phyloP scores from a whole-genome alignment of 2,797 vertebrate genomes.

The Thamnophis elegans region DNA sequence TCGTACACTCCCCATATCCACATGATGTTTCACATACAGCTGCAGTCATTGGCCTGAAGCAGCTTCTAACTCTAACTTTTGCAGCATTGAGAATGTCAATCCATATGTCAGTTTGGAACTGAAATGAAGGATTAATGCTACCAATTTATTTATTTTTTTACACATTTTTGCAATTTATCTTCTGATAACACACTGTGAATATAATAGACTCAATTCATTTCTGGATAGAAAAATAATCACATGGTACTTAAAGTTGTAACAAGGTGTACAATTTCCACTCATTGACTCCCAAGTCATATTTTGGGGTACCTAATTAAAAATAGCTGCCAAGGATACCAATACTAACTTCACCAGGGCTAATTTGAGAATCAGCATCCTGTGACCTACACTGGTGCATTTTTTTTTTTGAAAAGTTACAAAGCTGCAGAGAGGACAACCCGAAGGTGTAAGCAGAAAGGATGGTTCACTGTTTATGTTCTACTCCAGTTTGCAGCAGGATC shows the following conservation, averaged over 20 bases:
- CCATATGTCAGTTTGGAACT: background rate
- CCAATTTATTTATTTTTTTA: conserved; percentile 1
- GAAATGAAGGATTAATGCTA: conserved; percentile 23
- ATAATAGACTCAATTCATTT: background rate
- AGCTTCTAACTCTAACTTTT: background rate
- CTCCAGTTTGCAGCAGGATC: background rate
- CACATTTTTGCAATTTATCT: background rate
- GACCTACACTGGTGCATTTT: background rate
- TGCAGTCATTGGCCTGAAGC: background rate
- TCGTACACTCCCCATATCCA: background rate
- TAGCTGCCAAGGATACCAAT: background rate
- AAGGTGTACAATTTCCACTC: background rate
- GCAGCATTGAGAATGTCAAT: background rate
- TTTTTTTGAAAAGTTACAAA: background rate
- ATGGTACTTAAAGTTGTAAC: background rate
- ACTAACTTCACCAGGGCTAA: background rate
- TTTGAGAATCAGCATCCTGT: background rate
- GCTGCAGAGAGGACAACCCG: background rate
- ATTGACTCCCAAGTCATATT: background rate
- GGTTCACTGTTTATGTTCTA: background rate
- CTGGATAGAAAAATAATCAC: background rate
- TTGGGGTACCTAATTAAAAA: background rate
- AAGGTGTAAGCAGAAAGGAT: background rate
- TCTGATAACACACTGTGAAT: background rate
- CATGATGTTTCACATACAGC: background rate